Base-by-base conservation (phyloP, 2,888 invertebrate genomes). In the Cataglyphis altisquamis region DNA sequence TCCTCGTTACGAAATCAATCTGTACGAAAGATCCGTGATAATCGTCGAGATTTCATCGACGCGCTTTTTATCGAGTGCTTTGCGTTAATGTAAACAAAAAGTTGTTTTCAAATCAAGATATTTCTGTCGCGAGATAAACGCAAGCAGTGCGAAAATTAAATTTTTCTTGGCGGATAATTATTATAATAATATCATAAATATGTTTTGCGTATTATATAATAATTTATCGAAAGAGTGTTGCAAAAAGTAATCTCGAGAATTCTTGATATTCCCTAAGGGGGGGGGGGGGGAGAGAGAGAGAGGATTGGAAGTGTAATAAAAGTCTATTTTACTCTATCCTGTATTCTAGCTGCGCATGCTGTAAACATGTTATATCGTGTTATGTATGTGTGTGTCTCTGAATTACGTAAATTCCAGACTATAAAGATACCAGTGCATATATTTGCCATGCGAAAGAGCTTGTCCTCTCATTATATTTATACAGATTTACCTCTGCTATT, bases 301-400 rank as follows among this genome's bases (percentile, higher is more conserved):
- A 12, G 3, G 41, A 41, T 32, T 32, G 41, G 12, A 12, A 41
- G 3, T 52, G 62, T 63, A 63, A 73, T 73, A 73, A 73, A 73
- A 73, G 29, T 73, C 73, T 73, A 73, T 73, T 73, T 73, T 73
- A 2, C 41, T 73, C 25, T 73, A 73, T 73, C 63, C n/a, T 29
- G 39, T 63, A 62, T 10, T 67, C 25, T 41, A 12, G n/a, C 39
- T 29, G 39, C 25, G 25, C 25, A 3, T 8, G 52, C 25, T 52
- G 57, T 73, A 41, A 73, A 60, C 72, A 73, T 4, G 39, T 73
- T 73, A 72, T 72, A 73, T 73, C 63, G 62, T 39, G 18, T 39
- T 25, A 12, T 36, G 18, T n/a, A 48, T 48, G 48, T 48, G 48
- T 48, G 48, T 48, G 6, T 36, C n/a, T 60, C 18, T 29, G 29